phyloP scores from a whole-genome alignment of 2,113 vertebrate species.

The Clarias magur region DNA sequence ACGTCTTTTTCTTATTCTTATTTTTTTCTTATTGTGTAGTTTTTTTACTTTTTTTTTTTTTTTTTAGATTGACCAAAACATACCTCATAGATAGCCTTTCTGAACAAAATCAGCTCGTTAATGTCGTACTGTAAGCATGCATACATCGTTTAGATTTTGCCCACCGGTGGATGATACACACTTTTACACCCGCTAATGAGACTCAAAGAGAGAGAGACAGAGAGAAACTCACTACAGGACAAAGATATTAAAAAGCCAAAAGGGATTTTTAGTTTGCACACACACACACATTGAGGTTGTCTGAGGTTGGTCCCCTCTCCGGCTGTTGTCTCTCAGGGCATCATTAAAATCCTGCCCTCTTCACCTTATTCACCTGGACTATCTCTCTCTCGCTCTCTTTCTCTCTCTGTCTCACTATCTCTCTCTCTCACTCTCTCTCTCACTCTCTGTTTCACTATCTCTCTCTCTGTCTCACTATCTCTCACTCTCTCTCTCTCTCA shows the following conservation, averaged over 20 bases:
- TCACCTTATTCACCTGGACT: conserved; percentile 2
- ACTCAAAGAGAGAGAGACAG: not conserved
- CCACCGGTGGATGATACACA: not conserved
- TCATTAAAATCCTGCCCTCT: conserved; percentile 34
- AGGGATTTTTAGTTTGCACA: not conserved
- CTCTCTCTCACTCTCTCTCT: not conserved
- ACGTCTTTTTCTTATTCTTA: too few relatives aligned
- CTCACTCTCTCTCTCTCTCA: not conserved
- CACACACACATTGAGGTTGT: not conserved
- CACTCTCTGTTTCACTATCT: too few relatives aligned
- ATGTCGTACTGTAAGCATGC: too few relatives aligned
- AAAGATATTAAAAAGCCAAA: not conserved
- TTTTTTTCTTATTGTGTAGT: too few relatives aligned
- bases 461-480: not conserved
- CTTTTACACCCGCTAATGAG: not conserved
- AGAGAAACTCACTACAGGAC: not conserved
- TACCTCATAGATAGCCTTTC: too few relatives aligned
- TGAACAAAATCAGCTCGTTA: too few relatives aligned
- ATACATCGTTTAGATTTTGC: too few relatives aligned
- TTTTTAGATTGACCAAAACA: too few relatives aligned
- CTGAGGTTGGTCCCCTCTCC: not conserved
- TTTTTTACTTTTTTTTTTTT: too few relatives aligned
- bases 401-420: not conserved
- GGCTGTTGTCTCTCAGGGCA: conserved; percentile 32
- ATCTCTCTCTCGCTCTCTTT: not conserved